Conservation (phyloP, 2,113 vertebrate genomes). For the Callionymus lyra region DNA sequence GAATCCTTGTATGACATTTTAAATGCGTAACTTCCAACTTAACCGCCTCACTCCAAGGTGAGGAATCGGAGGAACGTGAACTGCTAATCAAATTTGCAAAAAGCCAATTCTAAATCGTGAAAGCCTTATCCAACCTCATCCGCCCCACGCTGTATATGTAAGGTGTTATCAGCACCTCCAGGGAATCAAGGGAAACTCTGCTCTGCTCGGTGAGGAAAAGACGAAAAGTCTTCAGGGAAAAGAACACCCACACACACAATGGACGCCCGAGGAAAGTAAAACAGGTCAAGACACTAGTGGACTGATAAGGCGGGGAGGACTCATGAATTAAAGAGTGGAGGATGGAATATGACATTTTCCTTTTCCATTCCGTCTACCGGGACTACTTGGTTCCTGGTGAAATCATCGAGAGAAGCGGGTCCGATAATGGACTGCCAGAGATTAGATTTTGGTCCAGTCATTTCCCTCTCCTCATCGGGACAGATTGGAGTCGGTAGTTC, state of each 20-base stretch:
- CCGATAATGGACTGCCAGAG: slow-evolving; percentile 57
- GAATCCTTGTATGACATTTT: too few species aligned
- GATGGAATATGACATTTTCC: slow-evolving; percentile 64
- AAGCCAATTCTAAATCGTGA: slow-evolving; percentile 50
- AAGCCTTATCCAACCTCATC: slow-evolving; percentile 48
- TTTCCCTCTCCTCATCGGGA: slow-evolving; percentile 39
- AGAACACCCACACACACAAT: slow-evolving; percentile 53
- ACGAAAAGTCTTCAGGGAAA: slow-evolving; percentile 39
- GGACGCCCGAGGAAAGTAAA: slow-evolving; percentile 61
- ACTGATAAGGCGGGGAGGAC: slow-evolving; percentile 63
- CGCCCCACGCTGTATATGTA: slow-evolving; percentile 43
- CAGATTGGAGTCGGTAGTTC: slow-evolving; percentile 46
- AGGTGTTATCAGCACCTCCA: slow-evolving; percentile 54
- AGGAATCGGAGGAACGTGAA: slow-evolving; percentile 40
- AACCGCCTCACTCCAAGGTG: slow-evolving; percentile 36
- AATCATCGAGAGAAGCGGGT: slow-evolving; percentile 59
- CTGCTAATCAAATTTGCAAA: slow-evolving; percentile 58
- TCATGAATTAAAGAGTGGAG: slow-evolving; percentile 66
- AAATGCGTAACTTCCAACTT: too few species aligned
- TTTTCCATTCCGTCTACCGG: slow-evolving; percentile 60
- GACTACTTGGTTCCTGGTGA: slow-evolving; percentile 46
- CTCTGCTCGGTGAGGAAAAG: slow-evolving; percentile 35
- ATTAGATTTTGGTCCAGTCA: slow-evolving; percentile 49
- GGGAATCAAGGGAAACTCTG: slow-evolving; percentile 35
- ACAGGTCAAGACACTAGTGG: slow-evolving; percentile 61